phyloP scores from a whole-genome alignment of 2,888 invertebrate genomes.

The Smittia sp. region DNA sequence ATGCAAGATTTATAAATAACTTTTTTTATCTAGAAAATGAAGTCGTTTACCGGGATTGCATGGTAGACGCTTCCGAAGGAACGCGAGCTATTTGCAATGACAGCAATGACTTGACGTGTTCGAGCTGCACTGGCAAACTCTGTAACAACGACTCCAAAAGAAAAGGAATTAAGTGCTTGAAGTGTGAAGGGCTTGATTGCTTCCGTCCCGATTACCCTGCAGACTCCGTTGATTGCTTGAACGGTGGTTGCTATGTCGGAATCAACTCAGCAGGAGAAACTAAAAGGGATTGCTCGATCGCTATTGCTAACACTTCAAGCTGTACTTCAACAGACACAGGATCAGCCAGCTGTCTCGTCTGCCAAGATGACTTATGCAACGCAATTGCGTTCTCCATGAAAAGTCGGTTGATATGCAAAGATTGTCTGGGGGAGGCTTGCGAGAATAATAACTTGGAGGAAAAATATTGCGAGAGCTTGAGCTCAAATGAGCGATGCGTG shows the following conservation, averaged over 20 bases:
- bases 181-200: slow-evolving; percentile 20
- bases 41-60: slow-evolving; percentile 13
- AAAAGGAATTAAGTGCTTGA: slow-evolving; percentile 22
- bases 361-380: slow-evolving; percentile 31
- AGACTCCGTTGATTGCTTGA: slow-evolving; percentile 19
- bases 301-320: not conserved
- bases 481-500: slow-evolving; percentile 13
- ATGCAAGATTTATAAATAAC: not conserved
- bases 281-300: not conserved
- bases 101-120: not conserved
- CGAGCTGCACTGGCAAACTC: slow-evolving; percentile 8
- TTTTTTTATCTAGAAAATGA: slow-evolving; percentile 2
- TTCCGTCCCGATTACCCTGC: not conserved
- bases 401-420: slow-evolving; percentile 10
- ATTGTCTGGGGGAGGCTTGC: not conserved
- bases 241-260: slow-evolving; percentile 25
- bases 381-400: not conserved
- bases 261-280: not conserved
- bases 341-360: not conserved
- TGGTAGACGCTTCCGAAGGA: not conserved
- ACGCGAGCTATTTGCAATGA: slow-evolving; percentile 3
- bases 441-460: not conserved
- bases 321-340: not conserved
- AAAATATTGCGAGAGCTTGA: slow-evolving; percentile 20
- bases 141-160: not conserved